Base-by-base conservation (phyloP, 2,113 vertebrate species). In the Thamnophis sirtalis region DNA sequence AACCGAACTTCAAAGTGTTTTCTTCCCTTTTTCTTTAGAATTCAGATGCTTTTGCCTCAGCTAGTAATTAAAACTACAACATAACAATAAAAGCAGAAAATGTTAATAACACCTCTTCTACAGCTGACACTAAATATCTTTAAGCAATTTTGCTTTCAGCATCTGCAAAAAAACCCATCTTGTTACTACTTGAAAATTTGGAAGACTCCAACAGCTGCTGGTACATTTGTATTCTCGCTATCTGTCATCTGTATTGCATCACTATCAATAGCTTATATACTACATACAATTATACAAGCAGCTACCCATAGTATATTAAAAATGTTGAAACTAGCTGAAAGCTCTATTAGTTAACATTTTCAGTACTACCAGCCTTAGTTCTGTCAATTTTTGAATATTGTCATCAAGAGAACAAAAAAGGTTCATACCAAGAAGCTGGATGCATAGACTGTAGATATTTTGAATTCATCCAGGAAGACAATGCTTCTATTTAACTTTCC, bases 401-500 rank as follows among this genome's bases (percentile, higher is more conserved):
- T 80, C n/a, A 22, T 1, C n/a, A 90, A 56, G 90, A 90, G 84
- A 84, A 91, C 80, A 85, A 54, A 88, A 50, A 68, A 91, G 21
- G 43, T 54, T 49, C 55, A 86, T 6, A 22, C 43, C 4, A 43
- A 9, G 54, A 87, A 90, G 60, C 60, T 87, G 88, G 92, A 92
- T 17, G 43, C 89, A 49, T 88, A 88, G 90, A 89, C 88, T 90
- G 89, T 91, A 63, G 89, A 26, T 92, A 86, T 89, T 85, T 84
- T 93, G 93, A 93, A 93, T 93, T 94, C 90, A 84, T 91, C 24
- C 85, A 92, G 63, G 93, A 94, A 90, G 48, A 96, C 94, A 97
- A 93, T 92, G 91, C 60, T 0, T 54, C 94, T 58, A 19, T 96
- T 95, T 91, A 95, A 84, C 48, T 4, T 86, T 0, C 13, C 0